A percentile compares a stretch with the other conserved stretches of the same genome.
These are phyloP conservation scores for Tipula vernalis DNA, from an alignment of 2,888 invertebrate species.

Conservation along the genomic window DNA sequence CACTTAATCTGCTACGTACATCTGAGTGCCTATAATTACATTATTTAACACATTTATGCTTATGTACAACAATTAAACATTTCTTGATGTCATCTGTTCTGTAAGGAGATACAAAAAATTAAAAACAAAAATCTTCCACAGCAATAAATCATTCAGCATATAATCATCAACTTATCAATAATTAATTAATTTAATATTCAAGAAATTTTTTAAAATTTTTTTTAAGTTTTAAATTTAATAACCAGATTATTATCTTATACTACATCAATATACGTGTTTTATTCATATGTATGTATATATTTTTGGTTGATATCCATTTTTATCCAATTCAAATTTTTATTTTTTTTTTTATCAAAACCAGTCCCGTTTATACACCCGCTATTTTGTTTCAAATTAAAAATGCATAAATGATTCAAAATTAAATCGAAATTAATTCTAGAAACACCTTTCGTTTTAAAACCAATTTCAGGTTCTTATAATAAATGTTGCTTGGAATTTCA, in stretches of 20 bases:
- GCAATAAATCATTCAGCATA: not conserved
- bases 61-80: too few species aligned
- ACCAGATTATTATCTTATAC: not conserved
- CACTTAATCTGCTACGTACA: not conserved
- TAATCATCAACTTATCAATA: constrained; percentile 4
- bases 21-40: not conserved
- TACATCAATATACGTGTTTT: not conserved
- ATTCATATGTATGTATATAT: not conserved
- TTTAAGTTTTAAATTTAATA: not conserved
- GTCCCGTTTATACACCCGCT: not conserved
- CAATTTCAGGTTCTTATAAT: not conserved
- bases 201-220: not conserved
- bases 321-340: not conserved
- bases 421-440: not conserved
- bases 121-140: not conserved
- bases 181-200: not conserved
- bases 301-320: not conserved
- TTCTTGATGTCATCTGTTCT: not conserved
- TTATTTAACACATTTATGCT: not conserved
- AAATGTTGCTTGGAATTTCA: not conserved
- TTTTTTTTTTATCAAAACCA: not conserved
- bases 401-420: not conserved
- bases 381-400: not conserved
- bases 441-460: not conserved
- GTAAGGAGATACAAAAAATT: not conserved